Conservation (phyloP, 2,113 vertebrate species). For the Neotoma lepida region DNA sequence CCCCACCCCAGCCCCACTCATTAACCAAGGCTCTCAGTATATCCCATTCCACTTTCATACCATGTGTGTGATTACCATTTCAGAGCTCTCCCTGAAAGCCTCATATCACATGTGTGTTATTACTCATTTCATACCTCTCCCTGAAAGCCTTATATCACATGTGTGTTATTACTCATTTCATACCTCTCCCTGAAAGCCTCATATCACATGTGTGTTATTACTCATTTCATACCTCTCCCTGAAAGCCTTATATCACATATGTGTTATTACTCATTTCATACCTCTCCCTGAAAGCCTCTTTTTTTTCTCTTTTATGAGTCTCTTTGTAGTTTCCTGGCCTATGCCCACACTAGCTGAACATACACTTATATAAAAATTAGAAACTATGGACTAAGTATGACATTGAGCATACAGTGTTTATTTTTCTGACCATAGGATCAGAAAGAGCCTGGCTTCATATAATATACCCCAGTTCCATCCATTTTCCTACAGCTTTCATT, state of each 20-base stretch:
- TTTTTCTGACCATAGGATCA: neutral
- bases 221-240: too few species aligned
- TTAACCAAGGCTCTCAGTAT: neutral
- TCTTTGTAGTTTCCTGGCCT: neutral
- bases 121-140: neutral
- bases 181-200: neutral
- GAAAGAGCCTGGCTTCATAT: neutral
- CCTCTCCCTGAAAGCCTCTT: neutral
- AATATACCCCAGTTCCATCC: neutral
- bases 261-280: neutral
- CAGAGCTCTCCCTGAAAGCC: neutral
- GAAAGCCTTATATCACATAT: too few species aligned
- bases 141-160: too few species aligned
- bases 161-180: neutral
- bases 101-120: neutral
- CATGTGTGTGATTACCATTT: neutral
- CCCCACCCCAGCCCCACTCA: rapidly evolving
- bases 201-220: neutral
- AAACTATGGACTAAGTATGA: neutral
- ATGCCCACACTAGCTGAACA: neutral
- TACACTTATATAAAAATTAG: neutral
- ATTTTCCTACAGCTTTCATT: neutral
- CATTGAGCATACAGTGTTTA: neutral
- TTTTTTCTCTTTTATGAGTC: too few species aligned
- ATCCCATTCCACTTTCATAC: rapidly evolving